Evolutionary conservation across 2,797 vertebrate genomes (phyloP), one percentile per base, ranked within the genome.

Genomic region (Propithecus perrieri): DNA sequence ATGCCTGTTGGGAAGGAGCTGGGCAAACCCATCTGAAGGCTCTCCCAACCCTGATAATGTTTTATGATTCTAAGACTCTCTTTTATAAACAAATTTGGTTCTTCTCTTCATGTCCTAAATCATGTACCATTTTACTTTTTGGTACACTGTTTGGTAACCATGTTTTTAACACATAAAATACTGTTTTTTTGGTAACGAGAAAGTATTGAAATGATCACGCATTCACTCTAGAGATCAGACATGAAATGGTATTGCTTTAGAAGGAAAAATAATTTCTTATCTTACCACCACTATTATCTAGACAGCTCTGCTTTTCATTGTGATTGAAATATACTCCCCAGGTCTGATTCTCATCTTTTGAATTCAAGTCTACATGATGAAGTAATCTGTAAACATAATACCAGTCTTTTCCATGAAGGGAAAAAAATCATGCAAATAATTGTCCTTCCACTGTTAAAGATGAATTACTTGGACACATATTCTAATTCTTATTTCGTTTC

Each of bases 381-480:
- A 69, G 43, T 93, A 92, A 93, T 91, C 59, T 96, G 72, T 93
- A 83, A 93, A 85, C 76, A 85, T 78, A 89, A 81, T 22, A 74
- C 46, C 53, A 93, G 67, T 35, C 61, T 85, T n/a, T 92, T 87
- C 50, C 41, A 91, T 33, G 61, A 72, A 85, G 35, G 55, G 61
- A 84, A 83, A 92, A 92, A 91, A 81, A 72, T 38, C 80, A 12
- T 88, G 46, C 91, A 96, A 85, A 90, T 76, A 85, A 91, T 88
- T 8, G 3, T 91, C 26, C 61, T 94, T 85, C 38, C 14, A 38
- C 11, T 71, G 72, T 87, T 90, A 93, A 87, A 81, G 38, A 95
- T 41, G 48, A 90, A 87, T 74, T 91, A 78, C 79, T 93, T 91
- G 46, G 46, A 89, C 61, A 69, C 17, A 30, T 91, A 91, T 41